Conservation (phyloP, 2,888 invertebrate species). For the Andrena dorsata region DNA sequence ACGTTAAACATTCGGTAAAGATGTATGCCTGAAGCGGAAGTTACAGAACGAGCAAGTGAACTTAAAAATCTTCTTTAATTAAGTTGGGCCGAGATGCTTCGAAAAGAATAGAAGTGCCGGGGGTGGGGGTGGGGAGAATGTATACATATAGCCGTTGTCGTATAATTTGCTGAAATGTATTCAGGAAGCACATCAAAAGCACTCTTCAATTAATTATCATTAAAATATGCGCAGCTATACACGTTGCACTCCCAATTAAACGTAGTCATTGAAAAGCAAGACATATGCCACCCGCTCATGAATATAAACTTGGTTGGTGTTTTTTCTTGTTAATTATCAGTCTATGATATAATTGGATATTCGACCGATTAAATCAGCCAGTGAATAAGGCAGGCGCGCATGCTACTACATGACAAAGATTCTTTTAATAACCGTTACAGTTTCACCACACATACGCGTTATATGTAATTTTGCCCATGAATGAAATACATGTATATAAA, state of each 20-base stretch:
- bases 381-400: constrained; percentile 68
- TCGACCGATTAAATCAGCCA: constrained; percentile 72
- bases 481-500: constrained; percentile 30
- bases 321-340: constrained; percentile 77
- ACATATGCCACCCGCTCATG: constrained; percentile 68
- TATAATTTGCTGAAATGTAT: constrained; percentile 40
- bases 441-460: constrained; percentile 2
- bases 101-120: constrained; percentile 11
- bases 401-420: constrained; percentile 70
- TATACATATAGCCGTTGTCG: background rate
- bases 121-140: background rate
- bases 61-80: background rate
- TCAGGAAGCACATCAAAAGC: constrained; percentile 49
- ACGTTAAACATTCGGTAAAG: constrained; percentile 24
- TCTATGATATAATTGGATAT: constrained; percentile 80
- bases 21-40: background rate
- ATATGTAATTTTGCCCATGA: constrained; percentile 35
- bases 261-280: constrained; percentile 58
- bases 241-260: constrained; percentile 51
- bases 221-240: constrained; percentile 40
- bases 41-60: constrained; percentile 19
- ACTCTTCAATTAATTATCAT: constrained; percentile 40
- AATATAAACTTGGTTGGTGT: constrained; percentile 70
- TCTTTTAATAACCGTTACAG: constrained; percentile 26
- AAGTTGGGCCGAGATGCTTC: background rate